Evolutionary conservation across 2,888 invertebrate genomes (phyloP).

Genomic region (Hemistola chrysoprasaria): DNA sequence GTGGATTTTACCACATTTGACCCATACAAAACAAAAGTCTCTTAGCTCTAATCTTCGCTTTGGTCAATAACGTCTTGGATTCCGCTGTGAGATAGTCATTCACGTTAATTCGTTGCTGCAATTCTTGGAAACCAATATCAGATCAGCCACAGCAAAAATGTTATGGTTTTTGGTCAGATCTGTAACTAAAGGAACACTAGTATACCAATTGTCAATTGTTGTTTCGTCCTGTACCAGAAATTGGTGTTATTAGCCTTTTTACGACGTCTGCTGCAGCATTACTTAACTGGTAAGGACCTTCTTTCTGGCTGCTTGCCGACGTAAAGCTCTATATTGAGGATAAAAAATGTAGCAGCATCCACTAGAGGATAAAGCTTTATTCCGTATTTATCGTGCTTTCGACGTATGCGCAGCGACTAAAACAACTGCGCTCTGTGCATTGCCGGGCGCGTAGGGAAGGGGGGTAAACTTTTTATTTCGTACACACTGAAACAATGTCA

Average conservation of each 20-base stretch:
- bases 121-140: no score
- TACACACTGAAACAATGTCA: no score
- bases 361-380: constrained; percentile 26
- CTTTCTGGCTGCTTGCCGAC: constrained; percentile 36
- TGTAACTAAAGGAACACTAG: neutral
- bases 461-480: no score
- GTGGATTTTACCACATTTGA: no score
- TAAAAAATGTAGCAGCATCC: constrained; percentile 31
- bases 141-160: neutral
- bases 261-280: constrained; percentile 33
- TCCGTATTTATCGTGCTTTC: constrained; percentile 14
- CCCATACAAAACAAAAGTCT: no score
- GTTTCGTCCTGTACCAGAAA: constrained; percentile 34
- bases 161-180: neutral
- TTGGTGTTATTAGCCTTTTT: constrained; percentile 31
- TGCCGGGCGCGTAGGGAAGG: no score
- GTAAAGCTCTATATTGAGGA: constrained; percentile 37
- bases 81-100: no score
- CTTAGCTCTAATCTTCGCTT: no score
- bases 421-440: no score
- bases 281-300: constrained; percentile 28
- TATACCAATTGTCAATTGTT: constrained; percentile 14
- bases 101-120: no score
- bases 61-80: no score
- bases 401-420: neutral